These are phyloP conservation scores for Petroica traversi DNA, from an alignment of 2,113 vertebrate genomes.

Conservation along the genomic window DNA sequence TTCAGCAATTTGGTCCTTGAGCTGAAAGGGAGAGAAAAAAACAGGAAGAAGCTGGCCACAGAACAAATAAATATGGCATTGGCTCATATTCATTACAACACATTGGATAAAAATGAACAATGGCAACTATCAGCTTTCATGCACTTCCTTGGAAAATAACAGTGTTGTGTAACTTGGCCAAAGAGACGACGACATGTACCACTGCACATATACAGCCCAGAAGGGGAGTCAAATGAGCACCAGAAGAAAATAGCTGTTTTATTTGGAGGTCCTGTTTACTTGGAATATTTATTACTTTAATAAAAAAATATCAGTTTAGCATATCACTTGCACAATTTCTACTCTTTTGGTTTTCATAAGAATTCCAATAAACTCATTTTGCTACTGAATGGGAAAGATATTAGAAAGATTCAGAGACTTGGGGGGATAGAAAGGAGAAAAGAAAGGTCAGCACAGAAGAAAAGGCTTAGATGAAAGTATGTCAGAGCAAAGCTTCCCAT, in stretches of 20 bases:
- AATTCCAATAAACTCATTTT: conserved; percentile 44
- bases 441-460: conserved; percentile 26
- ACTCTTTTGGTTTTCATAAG: conserved; percentile 46
- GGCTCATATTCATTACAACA: conserved; percentile 6
- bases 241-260: background rate
- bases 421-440: background rate
- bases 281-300: conserved; percentile 9
- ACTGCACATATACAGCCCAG: background rate
- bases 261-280: background rate
- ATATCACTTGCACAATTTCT: conserved; percentile 1
- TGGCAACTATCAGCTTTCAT: conserved; percentile 31
- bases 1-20: background rate
- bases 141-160: conserved; percentile 17
- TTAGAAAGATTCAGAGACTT: conserved; percentile 27
- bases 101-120: conserved; percentile 29
- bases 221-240: background rate
- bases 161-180: conserved; percentile 41
- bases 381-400: conserved; percentile 44
- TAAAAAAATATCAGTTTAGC: conserved; percentile 10
- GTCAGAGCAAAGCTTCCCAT: conserved; percentile 37
- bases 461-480: conserved; percentile 36
- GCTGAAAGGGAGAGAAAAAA: conserved; percentile 8
- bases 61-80: conserved; percentile 29
- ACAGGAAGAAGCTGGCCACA: background rate
- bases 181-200: background rate